These are phyloP conservation scores for Ctenopoma kingsleyae DNA, from an alignment of 2,797 vertebrate genomes.

Conservation along the genomic window DNA sequence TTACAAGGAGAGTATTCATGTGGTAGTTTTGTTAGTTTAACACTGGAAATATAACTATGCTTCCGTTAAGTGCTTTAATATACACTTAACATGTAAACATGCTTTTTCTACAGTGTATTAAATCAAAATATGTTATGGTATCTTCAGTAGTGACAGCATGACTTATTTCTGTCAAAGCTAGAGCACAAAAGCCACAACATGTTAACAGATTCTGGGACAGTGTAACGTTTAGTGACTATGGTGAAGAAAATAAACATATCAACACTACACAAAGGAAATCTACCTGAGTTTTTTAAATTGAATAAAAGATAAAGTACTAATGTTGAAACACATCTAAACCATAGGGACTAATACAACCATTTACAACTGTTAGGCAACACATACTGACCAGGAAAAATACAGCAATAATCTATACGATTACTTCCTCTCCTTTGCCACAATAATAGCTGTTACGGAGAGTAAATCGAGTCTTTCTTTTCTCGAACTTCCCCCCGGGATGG, in stretches of 20 bases:
- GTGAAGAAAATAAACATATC: not conserved
- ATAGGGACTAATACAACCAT: conserved; percentile 48
- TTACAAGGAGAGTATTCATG: no score
- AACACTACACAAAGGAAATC: not conserved
- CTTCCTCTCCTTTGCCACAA: conserved; percentile 76
- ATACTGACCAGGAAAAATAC: conserved; percentile 65
- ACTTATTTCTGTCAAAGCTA: not conserved
- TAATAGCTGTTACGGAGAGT: conserved; percentile 78
- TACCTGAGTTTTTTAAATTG: conserved; percentile 25
- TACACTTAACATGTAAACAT: not conserved
- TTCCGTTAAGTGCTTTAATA: not conserved
- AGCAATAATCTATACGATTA: conserved; percentile 74
- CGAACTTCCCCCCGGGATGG: conserved; percentile 80
- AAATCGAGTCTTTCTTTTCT: conserved; percentile 86
- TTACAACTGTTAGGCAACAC: conserved; percentile 51
- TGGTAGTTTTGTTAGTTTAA: conserved; percentile 1
- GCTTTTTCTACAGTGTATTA: not conserved
- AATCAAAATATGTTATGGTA: not conserved
- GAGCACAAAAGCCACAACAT: not conserved
- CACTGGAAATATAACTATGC: not conserved
- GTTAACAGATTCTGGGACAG: not conserved
- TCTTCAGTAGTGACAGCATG: not conserved
- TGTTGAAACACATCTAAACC: conserved; percentile 27
- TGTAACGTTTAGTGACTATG: not conserved
- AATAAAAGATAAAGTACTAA: conserved; percentile 31